Evolutionary conservation across 2,888 invertebrate genomes (phyloP).

Genomic region (Anoncus sp.): DNA sequence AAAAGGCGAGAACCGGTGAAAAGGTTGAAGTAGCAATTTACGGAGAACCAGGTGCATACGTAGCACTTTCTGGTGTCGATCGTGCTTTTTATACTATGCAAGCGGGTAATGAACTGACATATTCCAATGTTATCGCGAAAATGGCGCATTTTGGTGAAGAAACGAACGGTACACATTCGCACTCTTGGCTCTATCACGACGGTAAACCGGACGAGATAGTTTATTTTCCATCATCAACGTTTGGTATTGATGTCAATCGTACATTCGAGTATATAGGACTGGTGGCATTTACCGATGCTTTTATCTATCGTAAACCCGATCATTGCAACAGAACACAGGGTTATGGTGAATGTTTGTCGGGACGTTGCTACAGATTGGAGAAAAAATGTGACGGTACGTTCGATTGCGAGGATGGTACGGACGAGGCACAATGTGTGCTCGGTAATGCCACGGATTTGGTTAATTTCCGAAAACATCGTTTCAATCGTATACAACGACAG

Average conservation of each 20-base stretch:
- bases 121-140: slow-evolving; percentile 93
- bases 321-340: slow-evolving; percentile 90
- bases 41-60: slow-evolving; percentile 97
- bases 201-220: slow-evolving; percentile 94
- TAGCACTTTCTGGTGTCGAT: slow-evolving; percentile 96
- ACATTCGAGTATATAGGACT: slow-evolving; percentile 96
- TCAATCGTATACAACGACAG: slow-evolving; percentile 94
- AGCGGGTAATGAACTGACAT: slow-evolving; percentile 95
- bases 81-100: slow-evolving; percentile 96
- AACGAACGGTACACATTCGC: slow-evolving; percentile 93
- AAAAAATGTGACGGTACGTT: slow-evolving; percentile 91
- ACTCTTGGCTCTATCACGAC: slow-evolving; percentile 93
- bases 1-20: slow-evolving; percentile 96
- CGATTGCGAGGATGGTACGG: slow-evolving; percentile 94
- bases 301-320: slow-evolving; percentile 88
- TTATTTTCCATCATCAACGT: slow-evolving; percentile 95
- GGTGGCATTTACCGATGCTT: slow-evolving; percentile 95
- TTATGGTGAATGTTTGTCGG: slow-evolving; percentile 91
- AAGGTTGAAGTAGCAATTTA: slow-evolving; percentile 96
- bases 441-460: slow-evolving; percentile 88
- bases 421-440: slow-evolving; percentile 90
- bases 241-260: slow-evolving; percentile 96
- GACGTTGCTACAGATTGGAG: slow-evolving; percentile 90
- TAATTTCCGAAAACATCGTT: slow-evolving; percentile 92
- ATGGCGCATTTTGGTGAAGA: slow-evolving; percentile 95